Evolutionary conservation across 2,797 vertebrate species (phyloP).

Genomic region (Sylvia borin): DNA sequence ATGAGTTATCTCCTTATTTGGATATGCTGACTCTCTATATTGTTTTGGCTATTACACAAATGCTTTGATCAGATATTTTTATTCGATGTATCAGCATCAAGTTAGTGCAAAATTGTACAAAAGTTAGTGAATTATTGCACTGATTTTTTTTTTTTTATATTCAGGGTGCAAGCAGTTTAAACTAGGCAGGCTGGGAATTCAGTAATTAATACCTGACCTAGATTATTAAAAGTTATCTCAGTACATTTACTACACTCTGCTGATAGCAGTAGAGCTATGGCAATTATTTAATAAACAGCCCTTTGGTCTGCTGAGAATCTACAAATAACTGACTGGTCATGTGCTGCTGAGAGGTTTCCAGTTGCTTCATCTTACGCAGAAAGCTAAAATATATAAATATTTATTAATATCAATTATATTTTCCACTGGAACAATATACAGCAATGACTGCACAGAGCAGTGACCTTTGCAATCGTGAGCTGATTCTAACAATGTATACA

Average conservation of each 20-base stretch:
- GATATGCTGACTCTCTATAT: background rate
- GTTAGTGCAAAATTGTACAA: background rate
- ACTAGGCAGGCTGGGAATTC: background rate
- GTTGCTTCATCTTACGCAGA: background rate
- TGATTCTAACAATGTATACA: background rate
- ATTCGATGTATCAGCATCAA: background rate
- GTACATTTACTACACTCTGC: background rate
- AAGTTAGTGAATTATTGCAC: background rate
- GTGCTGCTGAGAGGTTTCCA: background rate
- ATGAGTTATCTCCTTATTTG: background rate
- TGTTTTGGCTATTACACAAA: constrained; percentile 22
- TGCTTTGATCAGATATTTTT: background rate
- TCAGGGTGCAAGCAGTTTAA: background rate
- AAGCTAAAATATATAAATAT: background rate
- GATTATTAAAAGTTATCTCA: background rate
- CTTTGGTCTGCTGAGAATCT: background rate
- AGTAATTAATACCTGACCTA: background rate
- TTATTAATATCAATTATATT: background rate
- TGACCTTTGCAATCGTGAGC: background rate
- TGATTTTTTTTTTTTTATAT: background rate
- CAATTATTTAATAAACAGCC: background rate
- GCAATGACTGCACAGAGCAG: background rate
- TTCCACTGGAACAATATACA: background rate
- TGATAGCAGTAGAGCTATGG: background rate
- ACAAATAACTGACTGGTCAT: background rate